Evolutionary conservation across 2,888 invertebrate genomes (phyloP), one percentile per base, ranked within the genome.

Genomic region (Brachylomia viminalis): DNA sequence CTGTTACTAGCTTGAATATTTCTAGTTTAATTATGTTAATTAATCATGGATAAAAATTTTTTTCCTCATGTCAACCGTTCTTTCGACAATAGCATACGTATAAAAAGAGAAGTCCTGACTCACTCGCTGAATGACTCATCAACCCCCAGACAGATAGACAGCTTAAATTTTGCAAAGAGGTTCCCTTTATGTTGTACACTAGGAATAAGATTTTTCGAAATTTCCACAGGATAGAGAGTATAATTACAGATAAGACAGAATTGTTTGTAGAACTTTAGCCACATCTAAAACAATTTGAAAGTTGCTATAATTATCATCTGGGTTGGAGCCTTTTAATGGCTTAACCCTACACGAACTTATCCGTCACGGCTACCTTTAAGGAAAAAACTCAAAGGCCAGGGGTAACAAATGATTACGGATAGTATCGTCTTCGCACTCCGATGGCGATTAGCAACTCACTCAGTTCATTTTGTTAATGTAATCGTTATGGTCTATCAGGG

Each of bases 401-500:
- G 33, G 75, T 72, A 77, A 80, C 76, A 80, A 84, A 86, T 82
- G 77, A 71, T 72, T 72, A 38, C 6, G 38, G 38, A 38, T 38
- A 38, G 6, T 38, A 38, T 38, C 38, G 4, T 45, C 30, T 64
- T 74, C 67, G 47, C 64, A 67, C 68, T 75, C 47, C 10, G 11
- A 68, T 59, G 33, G 66, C 71, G 77, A 82, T 83, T 82, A 85
- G 80, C 75, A 78, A 82, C 78, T 82, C 83, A 87, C 61, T 73
- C 33, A 23, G 52, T 76, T 75, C 67, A 86, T 80, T 80, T 77
- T 66, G 61, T 62, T 85, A 81, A 87, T 87, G 80, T 66, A 54
- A 66, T 68, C 58, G 77, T 80, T 76, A 75, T 56, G 58, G 42
- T 20, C 64, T 75, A 79, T 81, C 75, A 70, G 47, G 58, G 33